A percentile compares a stretch with the other conserved stretches of the same genome.
These are phyloP conservation scores for Pteronotus mesoamericanus DNA, from an alignment of 2,797 vertebrate genomes.

Conservation along the genomic window DNA sequence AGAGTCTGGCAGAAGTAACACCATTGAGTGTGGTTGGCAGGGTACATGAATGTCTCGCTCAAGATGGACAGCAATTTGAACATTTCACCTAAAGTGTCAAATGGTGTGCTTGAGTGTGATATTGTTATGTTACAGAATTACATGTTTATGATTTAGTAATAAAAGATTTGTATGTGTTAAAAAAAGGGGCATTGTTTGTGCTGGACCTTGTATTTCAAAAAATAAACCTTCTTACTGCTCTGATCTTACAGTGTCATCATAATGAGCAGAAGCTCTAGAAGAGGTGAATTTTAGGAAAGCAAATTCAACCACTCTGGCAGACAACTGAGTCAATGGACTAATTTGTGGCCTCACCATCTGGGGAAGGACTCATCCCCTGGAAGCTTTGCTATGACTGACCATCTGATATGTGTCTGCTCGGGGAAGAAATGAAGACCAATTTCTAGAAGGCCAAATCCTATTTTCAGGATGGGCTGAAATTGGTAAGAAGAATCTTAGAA, in stretches of 20 bases:
- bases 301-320: not conserved
- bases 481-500: slow-evolving; percentile 10
- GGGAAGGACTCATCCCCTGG: not conserved
- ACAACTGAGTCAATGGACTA: not conserved
- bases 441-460: not conserved
- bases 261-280: not conserved
- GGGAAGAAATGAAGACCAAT: not conserved
- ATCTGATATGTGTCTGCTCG: not conserved
- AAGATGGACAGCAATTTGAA: too few relatives aligned
- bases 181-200: too few relatives aligned
- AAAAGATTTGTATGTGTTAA: too few relatives aligned
- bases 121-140: too few relatives aligned
- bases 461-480: not conserved
- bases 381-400: not conserved
- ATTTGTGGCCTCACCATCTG: not conserved
- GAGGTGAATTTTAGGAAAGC: not conserved
- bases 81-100: too few relatives aligned
- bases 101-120: too few relatives aligned
- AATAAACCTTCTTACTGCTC: not conserved
- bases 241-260: not conserved
- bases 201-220: not conserved
- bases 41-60: too few relatives aligned
- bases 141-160: too few relatives aligned
- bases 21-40: too few relatives aligned
- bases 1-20: too few relatives aligned